These are phyloP conservation scores for Ceriagrion tenellum DNA, from an alignment of 2,888 invertebrate genomes.

Conservation along the genomic window DNA sequence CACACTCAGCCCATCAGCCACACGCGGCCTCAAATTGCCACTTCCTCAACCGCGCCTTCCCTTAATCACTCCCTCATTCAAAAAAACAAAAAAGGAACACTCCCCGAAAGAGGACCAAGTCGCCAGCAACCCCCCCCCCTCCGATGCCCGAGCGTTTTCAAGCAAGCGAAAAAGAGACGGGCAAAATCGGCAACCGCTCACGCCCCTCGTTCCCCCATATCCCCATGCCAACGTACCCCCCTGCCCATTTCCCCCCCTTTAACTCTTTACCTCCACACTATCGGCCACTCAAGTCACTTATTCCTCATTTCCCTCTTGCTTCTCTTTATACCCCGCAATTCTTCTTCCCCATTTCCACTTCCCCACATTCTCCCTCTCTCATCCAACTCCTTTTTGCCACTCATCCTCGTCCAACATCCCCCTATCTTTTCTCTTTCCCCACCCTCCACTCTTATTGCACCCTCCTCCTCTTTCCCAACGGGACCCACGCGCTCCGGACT, in stretches of 20 bases:
- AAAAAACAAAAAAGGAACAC: too few relatives aligned
- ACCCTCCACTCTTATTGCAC: not conserved
- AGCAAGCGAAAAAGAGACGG: too few relatives aligned
- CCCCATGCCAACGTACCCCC: not conserved
- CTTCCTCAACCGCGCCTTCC: slow-evolving; percentile 1
- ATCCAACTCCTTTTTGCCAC: not conserved
- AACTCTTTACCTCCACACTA: not conserved
- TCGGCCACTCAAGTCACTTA: not conserved
- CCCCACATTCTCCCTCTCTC: slow-evolving; percentile 26
- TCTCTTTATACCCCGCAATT: too few relatives aligned
- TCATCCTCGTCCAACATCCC: not conserved
- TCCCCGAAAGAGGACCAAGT: not conserved
- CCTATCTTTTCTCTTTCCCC: not conserved
- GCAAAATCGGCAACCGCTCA: too few relatives aligned
- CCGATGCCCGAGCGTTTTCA: too few relatives aligned
- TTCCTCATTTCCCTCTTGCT: slow-evolving; percentile 14
- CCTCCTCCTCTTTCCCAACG: not conserved
- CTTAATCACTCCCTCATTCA: not conserved
- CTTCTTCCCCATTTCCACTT: not conserved
- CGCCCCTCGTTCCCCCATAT: too few relatives aligned
- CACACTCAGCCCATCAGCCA: not conserved
- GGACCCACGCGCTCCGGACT: not conserved
- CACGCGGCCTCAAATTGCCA: not conserved
- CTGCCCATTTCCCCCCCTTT: too few relatives aligned
- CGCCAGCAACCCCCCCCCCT: not conserved